phyloP scores from a whole-genome alignment of 1,140 invertebrate genomes.

The Drosophila funebris region DNA sequence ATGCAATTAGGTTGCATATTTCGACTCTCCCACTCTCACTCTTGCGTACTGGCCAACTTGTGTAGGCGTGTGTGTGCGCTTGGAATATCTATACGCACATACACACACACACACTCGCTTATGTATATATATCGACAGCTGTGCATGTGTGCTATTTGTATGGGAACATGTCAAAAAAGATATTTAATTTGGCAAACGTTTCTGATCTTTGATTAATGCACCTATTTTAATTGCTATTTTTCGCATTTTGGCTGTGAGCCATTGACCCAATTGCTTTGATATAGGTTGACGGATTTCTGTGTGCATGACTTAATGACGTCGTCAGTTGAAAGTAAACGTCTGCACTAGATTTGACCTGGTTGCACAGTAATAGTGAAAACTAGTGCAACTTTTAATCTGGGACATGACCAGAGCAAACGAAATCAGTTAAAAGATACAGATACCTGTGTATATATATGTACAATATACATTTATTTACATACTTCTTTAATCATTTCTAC shows the following conservation, averaged over 20 bases:
- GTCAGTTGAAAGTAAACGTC: slow-evolving; percentile 48
- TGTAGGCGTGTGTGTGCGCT: not conserved
- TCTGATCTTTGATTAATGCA: slow-evolving; percentile 16
- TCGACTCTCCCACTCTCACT: not conserved
- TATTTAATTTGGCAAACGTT: slow-evolving; percentile 10
- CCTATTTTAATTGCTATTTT: slow-evolving; percentile 21
- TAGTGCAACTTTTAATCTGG: slow-evolving; percentile 47
- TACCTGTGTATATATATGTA: not conserved
- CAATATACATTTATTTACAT: slow-evolving; percentile 10
- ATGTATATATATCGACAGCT: not conserved
- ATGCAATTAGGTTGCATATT: not conserved
- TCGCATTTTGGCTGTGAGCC: not conserved
- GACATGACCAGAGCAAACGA: slow-evolving; percentile 26
- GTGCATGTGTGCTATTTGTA: not conserved
- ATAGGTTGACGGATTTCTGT: slow-evolving; percentile 13
- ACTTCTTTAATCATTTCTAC: slow-evolving; percentile 22
- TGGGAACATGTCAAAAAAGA: not conserved
- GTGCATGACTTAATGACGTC: slow-evolving; percentile 11
- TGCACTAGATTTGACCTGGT: slow-evolving; percentile 58
- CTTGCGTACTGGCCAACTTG: not conserved
- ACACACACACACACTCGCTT: not conserved
- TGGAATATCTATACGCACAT: not conserved
- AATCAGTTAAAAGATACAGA: slow-evolving; percentile 13
- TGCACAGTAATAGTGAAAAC: slow-evolving; percentile 32
- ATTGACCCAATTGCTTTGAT: slow-evolving; percentile 34